Evolutionary conservation across 2,888 invertebrate species (phyloP).

Genomic region (Nebria salina): DNA sequence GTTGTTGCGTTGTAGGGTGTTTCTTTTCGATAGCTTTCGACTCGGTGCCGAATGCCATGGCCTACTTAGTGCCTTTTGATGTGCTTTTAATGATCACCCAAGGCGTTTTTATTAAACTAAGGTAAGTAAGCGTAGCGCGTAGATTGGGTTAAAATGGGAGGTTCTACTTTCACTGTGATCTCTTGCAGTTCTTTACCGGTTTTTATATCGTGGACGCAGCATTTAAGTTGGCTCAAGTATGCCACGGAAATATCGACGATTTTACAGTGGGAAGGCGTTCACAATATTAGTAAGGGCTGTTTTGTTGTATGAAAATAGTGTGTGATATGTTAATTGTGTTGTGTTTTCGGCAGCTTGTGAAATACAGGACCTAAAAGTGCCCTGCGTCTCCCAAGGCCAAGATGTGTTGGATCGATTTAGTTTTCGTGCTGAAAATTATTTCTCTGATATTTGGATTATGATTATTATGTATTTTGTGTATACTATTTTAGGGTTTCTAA

Average conservation of each 20-base stretch:
- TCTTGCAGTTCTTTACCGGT: constrained; percentile 72
- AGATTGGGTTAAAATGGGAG: neutral
- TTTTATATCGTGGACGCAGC: constrained; percentile 79
- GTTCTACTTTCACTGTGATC: neutral
- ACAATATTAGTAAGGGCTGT: constrained; percentile 73
- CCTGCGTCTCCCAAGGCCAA: constrained; percentile 77
- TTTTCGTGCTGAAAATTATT: constrained; percentile 72
- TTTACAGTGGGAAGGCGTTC: constrained; percentile 81
- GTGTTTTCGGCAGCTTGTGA: constrained; percentile 68
- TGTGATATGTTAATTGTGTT: too few relatives aligned
- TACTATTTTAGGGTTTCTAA: constrained; percentile 75
- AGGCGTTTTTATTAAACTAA: constrained; percentile 83
- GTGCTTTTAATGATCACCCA: constrained; percentile 88
- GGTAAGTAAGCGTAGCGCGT: constrained; percentile 64
- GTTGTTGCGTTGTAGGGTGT: constrained; percentile 66
- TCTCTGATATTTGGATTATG: constrained; percentile 74
- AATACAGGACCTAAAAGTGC: constrained; percentile 67
- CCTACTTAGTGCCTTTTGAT: constrained; percentile 86
- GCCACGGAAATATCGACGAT: constrained; percentile 86
- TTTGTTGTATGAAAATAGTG: neutral
- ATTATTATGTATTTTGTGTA: constrained; percentile 72
- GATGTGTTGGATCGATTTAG: constrained; percentile 79
- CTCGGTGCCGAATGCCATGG: constrained; percentile 81
- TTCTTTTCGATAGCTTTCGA: constrained; percentile 88
- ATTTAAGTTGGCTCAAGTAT: constrained; percentile 87